Base-by-base conservation (phyloP, 2,888 invertebrate species). In the Nomada ferruginata region DNA sequence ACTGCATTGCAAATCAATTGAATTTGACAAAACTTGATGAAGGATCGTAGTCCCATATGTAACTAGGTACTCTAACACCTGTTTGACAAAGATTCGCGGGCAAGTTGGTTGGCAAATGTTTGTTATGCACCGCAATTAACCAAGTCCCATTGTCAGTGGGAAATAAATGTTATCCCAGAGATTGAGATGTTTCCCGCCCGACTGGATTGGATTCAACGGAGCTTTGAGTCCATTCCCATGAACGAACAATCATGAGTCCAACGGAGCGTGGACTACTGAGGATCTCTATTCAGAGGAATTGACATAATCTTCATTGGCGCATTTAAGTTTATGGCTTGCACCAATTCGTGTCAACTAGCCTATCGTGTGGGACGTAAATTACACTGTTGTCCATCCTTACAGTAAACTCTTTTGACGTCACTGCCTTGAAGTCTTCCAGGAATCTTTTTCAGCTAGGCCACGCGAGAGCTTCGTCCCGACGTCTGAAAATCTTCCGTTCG, bases 331-430 rank as follows among this genome's bases (percentile, higher is more conserved):
- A 64, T 64, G 63, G 55, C 63, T 71, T 23, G 57, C n/a, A 57
- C 50, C 71, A 71, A 76, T 71, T 76, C 42, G 53, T 76, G 71
- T 71, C 63, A 76, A 76, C 76, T 26, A 36, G 36, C 15, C 10
- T 50, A 52, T 57, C 63, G 63, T 42, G 71, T 71, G 71, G 71
- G 57, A 64, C 76, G 76, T 71, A 61, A 76, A 76, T 71, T 71
- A 23, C 63, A 42, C 66, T 23, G n/a, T 71, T 50, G 47, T 23
- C 4, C 15, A 1, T 26, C 13, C n/a, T 47, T 36, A 5, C 29
- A 55, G 71, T 55, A 63, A 76, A 63, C 26, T 47, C n/a, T 36
- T 23, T 71, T 57, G 57, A 76, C 76, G 63, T 71, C 76, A 63
- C 10, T 13, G 36, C 4, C n/a, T 57, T 55, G 36, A 20, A 63